phyloP scores from a whole-genome alignment of 2,113 vertebrate species.

The Platycercus adscitus region DNA sequence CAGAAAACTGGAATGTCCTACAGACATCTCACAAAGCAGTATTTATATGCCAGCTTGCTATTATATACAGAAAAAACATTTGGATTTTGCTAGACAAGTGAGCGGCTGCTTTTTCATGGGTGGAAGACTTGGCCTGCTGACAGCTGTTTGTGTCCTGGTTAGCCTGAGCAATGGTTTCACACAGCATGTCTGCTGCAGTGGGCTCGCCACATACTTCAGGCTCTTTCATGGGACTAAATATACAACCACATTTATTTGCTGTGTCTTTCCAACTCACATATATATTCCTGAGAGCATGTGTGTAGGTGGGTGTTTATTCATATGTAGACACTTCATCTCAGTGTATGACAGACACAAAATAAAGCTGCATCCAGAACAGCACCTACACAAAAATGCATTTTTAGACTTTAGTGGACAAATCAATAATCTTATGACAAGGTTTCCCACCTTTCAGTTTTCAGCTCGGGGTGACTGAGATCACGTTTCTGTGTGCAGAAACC shows the following conservation, averaged over 20 bases:
- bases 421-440: neutral
- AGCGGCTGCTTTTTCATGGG: constrained; percentile 48
- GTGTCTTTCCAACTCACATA: neutral
- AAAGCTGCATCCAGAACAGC: neutral
- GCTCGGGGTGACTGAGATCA: neutral
- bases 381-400: neutral
- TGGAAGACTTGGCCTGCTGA: constrained; percentile 29
- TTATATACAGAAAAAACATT: constrained; percentile 41
- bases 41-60: constrained; percentile 36
- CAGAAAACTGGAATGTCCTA: neutral
- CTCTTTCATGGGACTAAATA: neutral
- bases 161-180: neutral
- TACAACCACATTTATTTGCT: neutral
- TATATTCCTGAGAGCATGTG: neutral
- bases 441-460: neutral
- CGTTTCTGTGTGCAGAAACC: neutral
- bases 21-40: constrained; percentile 8
- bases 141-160: neutral
- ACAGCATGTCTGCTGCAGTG: rapidly evolving
- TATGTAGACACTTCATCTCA: neutral
- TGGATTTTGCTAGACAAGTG: neutral
- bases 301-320: neutral
- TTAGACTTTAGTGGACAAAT: neutral
- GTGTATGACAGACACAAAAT: neutral
- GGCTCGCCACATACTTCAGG: neutral